Evolutionary conservation across 1,140 invertebrate species (phyloP).

Genomic region (Coenobita brevimanus): DNA sequence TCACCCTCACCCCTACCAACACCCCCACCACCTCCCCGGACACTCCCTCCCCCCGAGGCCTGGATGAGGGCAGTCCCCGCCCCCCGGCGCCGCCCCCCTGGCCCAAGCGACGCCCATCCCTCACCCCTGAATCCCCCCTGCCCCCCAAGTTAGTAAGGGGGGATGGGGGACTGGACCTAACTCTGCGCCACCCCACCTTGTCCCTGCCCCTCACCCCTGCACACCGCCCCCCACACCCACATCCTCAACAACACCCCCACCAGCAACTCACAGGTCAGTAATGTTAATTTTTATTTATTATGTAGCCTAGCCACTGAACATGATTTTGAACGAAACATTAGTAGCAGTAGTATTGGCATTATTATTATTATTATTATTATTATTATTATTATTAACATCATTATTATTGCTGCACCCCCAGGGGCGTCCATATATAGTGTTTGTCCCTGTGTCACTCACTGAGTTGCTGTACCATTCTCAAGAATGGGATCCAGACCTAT

Average conservation of each 20-base stretch:
- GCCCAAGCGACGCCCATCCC: conserved; percentile 45
- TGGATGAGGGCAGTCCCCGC: conserved; percentile 45
- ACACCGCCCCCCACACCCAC: background rate
- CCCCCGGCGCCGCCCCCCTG: conserved; percentile 22
- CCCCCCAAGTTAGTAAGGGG: conserved; percentile 19
- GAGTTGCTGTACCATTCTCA: no score
- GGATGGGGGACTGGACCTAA: background rate
- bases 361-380: no score
- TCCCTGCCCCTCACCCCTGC: background rate
- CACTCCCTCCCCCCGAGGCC: conserved; percentile 28
- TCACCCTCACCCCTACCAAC: conserved; percentile 33
- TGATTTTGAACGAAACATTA: no score
- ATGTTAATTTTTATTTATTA: no score
- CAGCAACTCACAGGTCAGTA: no score
- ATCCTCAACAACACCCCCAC: background rate
- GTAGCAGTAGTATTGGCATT: no score
- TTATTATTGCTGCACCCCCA: no score
- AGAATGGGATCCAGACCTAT: no score
- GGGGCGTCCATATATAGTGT: no score
- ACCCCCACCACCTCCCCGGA: conserved; percentile 57
- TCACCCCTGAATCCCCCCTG: conserved; percentile 21
- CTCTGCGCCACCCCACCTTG: background rate
- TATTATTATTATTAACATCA: no score
- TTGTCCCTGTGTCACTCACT: no score
- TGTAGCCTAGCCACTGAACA: no score